Base-by-base conservation (phyloP, 1,140 invertebrate species). In the Neelides sp. region DNA sequence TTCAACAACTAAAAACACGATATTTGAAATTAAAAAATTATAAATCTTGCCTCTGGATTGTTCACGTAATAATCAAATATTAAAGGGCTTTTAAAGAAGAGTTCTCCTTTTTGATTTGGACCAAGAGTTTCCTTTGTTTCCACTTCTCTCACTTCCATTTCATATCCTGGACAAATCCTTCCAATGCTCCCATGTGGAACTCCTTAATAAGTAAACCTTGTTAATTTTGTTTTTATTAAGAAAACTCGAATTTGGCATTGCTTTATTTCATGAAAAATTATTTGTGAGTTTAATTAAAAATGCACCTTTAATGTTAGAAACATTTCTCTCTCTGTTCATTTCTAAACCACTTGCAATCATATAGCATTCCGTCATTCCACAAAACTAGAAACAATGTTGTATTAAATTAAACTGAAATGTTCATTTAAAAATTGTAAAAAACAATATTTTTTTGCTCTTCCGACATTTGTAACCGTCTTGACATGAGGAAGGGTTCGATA, bases 351-450 rank as follows among this genome's bases (percentile, higher is more conserved):
- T 47, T 5, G 45, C 36, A 2, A 47, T 19, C 13, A 34, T 34
- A 22, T 28, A 19, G 37, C 44, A 43, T 27, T 53, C 51, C 3
- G 51, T 53, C 39, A 53, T 42, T 32, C 51, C 51, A 27, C 48
- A 53, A 2, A 32, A 28, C 30, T 53, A 35, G 26, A 53, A 53
- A 32, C 12, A 45, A 39, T 13, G 8, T 19, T 43, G 10, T 10
- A 23, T 8, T 43, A 23, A n/a, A n/a, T n/a, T n/a, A n/a, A n/a
- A n/a, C n/a, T n/a, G 32, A 15, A 5, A 42, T 30, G 3, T 27
- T 28, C 28, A 28, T 8, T 42, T 23, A 4, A 8, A 4, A 15
- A 44, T n/a, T 30, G 12, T 19, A 35, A 20, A n/a, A n/a, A n/a
- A n/a, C n/a, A n/a, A n/a, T n/a, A n/a, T n/a, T n/a, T n/a, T n/a